Evolutionary conservation across 2,797 vertebrate species (phyloP).

Genomic region (Dromococcyx pavoninus): DNA sequence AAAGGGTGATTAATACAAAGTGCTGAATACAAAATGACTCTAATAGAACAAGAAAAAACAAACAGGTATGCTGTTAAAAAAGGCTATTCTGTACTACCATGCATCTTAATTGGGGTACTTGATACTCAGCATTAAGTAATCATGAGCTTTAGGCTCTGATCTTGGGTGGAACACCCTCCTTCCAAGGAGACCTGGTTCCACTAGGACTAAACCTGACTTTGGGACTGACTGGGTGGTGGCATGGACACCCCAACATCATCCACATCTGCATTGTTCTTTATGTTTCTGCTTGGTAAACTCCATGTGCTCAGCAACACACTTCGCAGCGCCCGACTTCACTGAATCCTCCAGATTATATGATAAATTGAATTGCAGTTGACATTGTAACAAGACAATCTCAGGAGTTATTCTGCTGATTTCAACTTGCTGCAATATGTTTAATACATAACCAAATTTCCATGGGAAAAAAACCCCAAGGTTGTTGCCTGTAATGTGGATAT

Average conservation of each 20-base stretch:
- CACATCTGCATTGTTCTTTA: background rate
- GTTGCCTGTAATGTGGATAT: background rate
- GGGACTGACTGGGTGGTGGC: background rate
- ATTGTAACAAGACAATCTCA: background rate
- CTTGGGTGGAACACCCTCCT: background rate
- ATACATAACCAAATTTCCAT: background rate
- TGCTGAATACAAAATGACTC: background rate
- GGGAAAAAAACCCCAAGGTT: background rate
- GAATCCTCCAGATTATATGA: background rate
- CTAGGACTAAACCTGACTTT: background rate
- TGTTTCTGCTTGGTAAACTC: background rate
- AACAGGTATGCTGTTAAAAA: background rate
- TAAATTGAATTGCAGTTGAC: background rate
- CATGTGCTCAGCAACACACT: background rate
- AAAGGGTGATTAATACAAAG: background rate
- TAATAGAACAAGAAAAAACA: background rate
- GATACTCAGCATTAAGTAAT: background rate
- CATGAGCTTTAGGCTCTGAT: background rate
- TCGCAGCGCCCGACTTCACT: background rate
- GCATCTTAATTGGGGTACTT: background rate
- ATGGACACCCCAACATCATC: background rate
- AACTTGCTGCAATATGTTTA: background rate
- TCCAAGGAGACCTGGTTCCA: background rate
- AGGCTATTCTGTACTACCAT: background rate
- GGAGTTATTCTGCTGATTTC: background rate